These are phyloP conservation scores for Noctua janthina DNA, from an alignment of 2,888 invertebrate genomes.

Conservation along the genomic window DNA sequence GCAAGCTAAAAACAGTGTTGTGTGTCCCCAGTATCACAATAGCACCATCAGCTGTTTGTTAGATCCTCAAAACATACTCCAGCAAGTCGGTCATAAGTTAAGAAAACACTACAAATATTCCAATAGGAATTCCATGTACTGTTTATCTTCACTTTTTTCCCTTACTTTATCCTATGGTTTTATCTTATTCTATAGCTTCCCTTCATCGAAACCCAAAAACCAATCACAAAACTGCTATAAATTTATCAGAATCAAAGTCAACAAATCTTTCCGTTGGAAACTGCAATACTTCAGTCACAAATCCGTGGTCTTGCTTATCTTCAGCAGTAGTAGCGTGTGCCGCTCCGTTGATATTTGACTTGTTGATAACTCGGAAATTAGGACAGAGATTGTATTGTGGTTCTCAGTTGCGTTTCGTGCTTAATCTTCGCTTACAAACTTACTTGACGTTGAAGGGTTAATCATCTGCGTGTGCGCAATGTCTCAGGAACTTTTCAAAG, in stretches of 20 bases:
- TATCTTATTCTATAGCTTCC: background rate
- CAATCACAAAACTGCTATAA: conserved; percentile 4
- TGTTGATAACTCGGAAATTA: conserved; percentile 84
- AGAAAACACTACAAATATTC: background rate
- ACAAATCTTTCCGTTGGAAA: conserved; percentile 35
- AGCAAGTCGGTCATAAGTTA: background rate
- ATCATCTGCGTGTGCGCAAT: conserved; percentile 19
- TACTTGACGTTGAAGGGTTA: conserved; percentile 46
- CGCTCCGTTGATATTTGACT: conserved; percentile 81
- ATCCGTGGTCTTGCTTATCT: conserved; percentile 72
- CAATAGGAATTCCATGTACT: background rate
- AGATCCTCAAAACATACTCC: background rate
- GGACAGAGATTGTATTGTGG: conserved; percentile 83
- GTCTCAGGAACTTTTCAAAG: conserved; percentile 15
- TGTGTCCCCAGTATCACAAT: background rate
- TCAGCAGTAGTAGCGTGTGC: conserved; percentile 73
- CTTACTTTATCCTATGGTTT: background rate
- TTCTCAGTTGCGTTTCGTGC: conserved; percentile 67
- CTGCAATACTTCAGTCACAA: conserved; percentile 55
- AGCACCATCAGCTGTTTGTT: background rate
- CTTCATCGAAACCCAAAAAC: background rate
- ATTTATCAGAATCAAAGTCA: conserved; percentile 17
- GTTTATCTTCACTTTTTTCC: background rate
- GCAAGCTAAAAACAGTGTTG: no score
- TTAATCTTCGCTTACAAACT: conserved; percentile 60